Percentiles rank a stretch among this genome's conserved stretches.
Conservation (phyloP, 2,888 invertebrate species). For the Hemicrepidius hirtus region DNA sequence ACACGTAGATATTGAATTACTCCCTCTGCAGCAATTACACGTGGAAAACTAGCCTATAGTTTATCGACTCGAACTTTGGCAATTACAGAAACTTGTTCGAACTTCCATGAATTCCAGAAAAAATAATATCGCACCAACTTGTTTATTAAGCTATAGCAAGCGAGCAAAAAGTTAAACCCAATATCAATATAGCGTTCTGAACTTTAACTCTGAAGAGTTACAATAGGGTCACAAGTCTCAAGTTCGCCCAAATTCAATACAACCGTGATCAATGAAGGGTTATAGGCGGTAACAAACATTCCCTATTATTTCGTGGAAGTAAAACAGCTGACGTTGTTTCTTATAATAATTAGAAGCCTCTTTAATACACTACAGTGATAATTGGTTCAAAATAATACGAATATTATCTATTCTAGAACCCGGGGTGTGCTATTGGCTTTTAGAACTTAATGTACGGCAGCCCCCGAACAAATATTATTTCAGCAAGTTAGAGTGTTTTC, state of each 20-base stretch:
- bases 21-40: constrained; percentile 37
- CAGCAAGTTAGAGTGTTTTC: constrained; percentile 49
- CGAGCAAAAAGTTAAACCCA: constrained; percentile 42
- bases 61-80: constrained; percentile 44
- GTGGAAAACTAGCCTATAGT: constrained; percentile 34
- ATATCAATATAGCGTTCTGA: constrained; percentile 46
- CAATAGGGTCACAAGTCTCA: constrained; percentile 36
- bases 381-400: constrained; percentile 24
- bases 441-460: constrained; percentile 36
- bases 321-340: constrained; percentile 13
- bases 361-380: constrained; percentile 17
- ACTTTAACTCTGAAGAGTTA: constrained; percentile 40
- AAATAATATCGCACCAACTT: constrained; percentile 47
- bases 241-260: constrained; percentile 39
- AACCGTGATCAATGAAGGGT: constrained; percentile 22
- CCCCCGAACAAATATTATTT: constrained; percentile 44
- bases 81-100: constrained; percentile 35
- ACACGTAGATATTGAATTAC: constrained; percentile 40
- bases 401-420: constrained; percentile 24
- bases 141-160: constrained; percentile 45
- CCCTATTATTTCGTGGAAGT: background rate
- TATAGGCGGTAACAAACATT: constrained; percentile 13
- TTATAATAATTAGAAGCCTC: constrained; percentile 25
- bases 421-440: constrained; percentile 34
- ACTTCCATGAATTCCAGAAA: constrained; percentile 44